Conservation (phyloP, 2,888 invertebrate species). For the Ectropis crepuscularia region DNA sequence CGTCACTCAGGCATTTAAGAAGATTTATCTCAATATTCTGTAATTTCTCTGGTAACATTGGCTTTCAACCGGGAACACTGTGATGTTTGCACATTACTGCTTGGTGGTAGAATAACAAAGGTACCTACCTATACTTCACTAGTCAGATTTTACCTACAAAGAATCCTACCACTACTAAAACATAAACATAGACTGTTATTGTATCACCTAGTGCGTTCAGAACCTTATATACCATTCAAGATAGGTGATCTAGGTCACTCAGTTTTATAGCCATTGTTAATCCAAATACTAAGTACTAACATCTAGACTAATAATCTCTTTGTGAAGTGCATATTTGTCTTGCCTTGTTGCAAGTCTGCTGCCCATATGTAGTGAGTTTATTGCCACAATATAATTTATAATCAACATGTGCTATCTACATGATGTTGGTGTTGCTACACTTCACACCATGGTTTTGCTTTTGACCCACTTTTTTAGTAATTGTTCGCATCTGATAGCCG, state of each 20-base stretch:
- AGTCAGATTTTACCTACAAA: too few relatives aligned
- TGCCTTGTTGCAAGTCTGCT: slow-evolving; percentile 34
- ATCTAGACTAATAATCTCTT: slow-evolving; percentile 29
- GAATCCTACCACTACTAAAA: too few relatives aligned
- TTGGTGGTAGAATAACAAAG: too few relatives aligned
- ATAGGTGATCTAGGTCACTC: slow-evolving; percentile 5
- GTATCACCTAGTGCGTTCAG: too few relatives aligned
- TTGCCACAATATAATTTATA: slow-evolving; percentile 45
- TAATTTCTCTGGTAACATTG: too few relatives aligned
- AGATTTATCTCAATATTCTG: too few relatives aligned
- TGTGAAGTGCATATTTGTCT: slow-evolving; percentile 31
- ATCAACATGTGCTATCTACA: slow-evolving; percentile 47
- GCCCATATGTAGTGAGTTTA: slow-evolving; percentile 45
- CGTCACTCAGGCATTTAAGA: too few relatives aligned
- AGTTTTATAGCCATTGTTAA: slow-evolving; percentile 13
- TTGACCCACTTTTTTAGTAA: slow-evolving; percentile 33
- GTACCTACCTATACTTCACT: too few relatives aligned
- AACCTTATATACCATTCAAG: slow-evolving; percentile 1
- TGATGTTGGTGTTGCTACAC: slow-evolving; percentile 35
- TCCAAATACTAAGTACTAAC: slow-evolving; percentile 10
- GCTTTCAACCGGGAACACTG: too few relatives aligned
- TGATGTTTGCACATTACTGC: too few relatives aligned
- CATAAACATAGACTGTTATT: too few relatives aligned
- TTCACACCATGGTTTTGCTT: slow-evolving; percentile 36
- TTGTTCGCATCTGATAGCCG: slow-evolving; percentile 29